Percentiles rank a stretch among this genome's conserved stretches.
Evolutionary conservation across 2,113 vertebrate species (phyloP).

Genomic region (Ceyx melanurus): DNA sequence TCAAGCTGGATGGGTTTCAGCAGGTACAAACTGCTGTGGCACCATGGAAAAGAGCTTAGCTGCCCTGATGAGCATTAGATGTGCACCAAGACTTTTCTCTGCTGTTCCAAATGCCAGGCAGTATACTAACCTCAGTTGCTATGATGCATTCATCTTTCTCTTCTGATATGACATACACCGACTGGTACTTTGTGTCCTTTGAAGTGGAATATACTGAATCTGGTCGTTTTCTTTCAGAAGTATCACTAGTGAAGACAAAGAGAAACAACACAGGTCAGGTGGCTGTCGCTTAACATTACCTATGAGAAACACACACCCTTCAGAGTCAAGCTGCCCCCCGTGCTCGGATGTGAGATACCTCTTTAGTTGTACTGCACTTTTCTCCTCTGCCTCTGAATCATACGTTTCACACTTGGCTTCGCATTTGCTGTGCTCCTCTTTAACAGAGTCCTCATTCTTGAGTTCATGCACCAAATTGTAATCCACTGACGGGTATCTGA

Average conservation of each 20-base stretch:
- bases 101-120: not conserved
- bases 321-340: not conserved
- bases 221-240: constrained; percentile 82
- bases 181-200: constrained; percentile 98
- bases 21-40: not conserved
- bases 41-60: not conserved
- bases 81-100: not conserved
- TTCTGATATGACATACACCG: constrained; percentile 96
- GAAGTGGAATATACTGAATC: constrained; percentile 81
- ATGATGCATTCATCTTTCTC: constrained; percentile 98
- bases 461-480: constrained; percentile 95
- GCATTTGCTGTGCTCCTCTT: constrained; percentile 80
- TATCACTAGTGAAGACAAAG: constrained; percentile 77
- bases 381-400: constrained; percentile 83
- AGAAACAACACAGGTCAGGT: constrained; percentile 33
- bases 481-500: constrained; percentile 89
- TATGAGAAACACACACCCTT: not conserved
- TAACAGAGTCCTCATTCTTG: constrained; percentile 81
- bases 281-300: not conserved
- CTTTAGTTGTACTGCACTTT: constrained; percentile 80
- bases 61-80: not conserved
- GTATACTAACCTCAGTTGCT: constrained; percentile 92
- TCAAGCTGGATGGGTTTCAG: not conserved
- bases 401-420: constrained; percentile 84
- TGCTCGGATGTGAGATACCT: constrained; percentile 73